Base-by-base conservation (phyloP, 2,888 invertebrate genomes). In the Dendrolimus pini region DNA sequence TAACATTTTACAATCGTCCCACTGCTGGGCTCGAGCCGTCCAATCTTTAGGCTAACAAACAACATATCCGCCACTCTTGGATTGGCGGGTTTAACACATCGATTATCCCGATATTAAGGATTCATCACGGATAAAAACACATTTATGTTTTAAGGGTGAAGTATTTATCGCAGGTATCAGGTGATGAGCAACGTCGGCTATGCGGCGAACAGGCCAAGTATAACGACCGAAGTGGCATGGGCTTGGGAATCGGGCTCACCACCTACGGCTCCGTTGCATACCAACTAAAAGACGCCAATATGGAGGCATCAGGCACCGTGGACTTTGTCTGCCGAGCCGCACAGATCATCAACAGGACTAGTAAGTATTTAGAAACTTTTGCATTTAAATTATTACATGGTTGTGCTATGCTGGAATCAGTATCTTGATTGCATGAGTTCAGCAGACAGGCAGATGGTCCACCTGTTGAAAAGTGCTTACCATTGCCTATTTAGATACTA, bases 181-280 rank as follows among this genome's bases (percentile, higher is more conserved):
- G 94, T 0, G 95, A 95, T 67, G 95, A 95, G 67, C 94, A 95
- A 60, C 92, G 94, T 7, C 91, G 94, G 14, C 86, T 95, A 9
- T 95, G 94, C 70, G 91, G 92, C 8, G 93, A 93, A 64, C 93
- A 93, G 62, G 92, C 92, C 55, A 93, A 93, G 72, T 91, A 92
- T 68, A 91, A 81, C 63, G 91, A 91, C 57, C 83, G 89, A 1
- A 85, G 80, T 2, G 91, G 92, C 52, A 74, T 89, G 7, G 91
- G 84, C 0, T 72, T 89, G 1, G 91, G 90, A 0, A 82, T 91
- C 2, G 89, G 91, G 1, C 88, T 92, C 6, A 93, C 94, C 7
- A 94, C 94, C 0, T 95, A 95, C 74, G 95, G 95, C 56, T 95
- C 95, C 2, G 93, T 95, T 67, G 94, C 94, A 53, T 95, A 95